Conservation (phyloP, 2,797 vertebrate species). For the Hydrocynus forskahlii region DNA sequence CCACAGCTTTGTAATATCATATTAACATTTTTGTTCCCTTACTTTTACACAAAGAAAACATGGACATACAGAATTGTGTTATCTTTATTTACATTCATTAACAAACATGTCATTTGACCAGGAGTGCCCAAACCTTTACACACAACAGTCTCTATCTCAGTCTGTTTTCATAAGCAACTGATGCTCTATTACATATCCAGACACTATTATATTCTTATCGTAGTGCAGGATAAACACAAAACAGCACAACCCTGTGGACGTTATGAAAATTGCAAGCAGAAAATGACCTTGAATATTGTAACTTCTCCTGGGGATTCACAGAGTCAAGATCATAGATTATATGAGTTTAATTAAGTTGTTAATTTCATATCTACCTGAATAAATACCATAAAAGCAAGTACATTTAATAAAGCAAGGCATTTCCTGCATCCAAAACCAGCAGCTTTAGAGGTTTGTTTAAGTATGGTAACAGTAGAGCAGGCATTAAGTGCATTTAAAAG, state of each 20-base stretch:
- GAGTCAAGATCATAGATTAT: background rate
- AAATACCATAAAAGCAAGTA: background rate
- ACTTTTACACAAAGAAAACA: too few species aligned
- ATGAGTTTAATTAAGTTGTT: background rate
- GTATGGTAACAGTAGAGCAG: background rate
- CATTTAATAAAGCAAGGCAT: background rate
- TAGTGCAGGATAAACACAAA: background rate
- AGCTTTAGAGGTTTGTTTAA: background rate
- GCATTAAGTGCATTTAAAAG: background rate
- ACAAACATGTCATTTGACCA: too few species aligned
- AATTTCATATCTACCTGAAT: too few species aligned
- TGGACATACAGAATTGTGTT: too few species aligned
- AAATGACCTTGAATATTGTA: conserved; percentile 3
- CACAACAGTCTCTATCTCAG: too few species aligned
- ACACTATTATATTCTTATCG: too few species aligned
- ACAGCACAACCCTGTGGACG: conserved; percentile 47
- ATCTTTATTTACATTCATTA: too few species aligned
- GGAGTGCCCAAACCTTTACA: too few species aligned
- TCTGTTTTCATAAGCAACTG: too few species aligned
- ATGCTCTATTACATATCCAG: too few species aligned
- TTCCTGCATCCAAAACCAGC: background rate
- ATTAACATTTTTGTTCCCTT: too few species aligned
- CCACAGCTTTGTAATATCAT: too few species aligned
- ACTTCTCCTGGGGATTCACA: background rate
- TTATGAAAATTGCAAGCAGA: conserved; percentile 26